Base-by-base conservation (phyloP, 2,888 invertebrate genomes). In the Exephanes ischioxanthus region DNA sequence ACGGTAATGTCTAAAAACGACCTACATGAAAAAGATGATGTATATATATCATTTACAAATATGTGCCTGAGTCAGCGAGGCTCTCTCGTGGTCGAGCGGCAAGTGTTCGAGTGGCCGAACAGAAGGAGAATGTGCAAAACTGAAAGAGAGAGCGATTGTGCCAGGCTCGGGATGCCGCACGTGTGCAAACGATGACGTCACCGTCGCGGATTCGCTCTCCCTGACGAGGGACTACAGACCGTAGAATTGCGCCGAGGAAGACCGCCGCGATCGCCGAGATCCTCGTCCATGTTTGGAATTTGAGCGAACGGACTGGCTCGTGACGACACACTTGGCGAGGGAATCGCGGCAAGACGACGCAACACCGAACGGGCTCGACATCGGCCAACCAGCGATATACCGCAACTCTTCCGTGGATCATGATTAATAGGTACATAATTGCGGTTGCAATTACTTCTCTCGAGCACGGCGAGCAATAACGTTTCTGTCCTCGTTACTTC, bases 161-260 rank as follows among this genome's bases (percentile, higher is more conserved):
- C 58, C 22, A 58, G 58, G 58, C 22, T 26, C 58, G 67, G 63
- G 73, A 86, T 82, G 85, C 73, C 85, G 86, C 88, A 89, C 88
- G 90, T 91, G 91, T 83, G 73, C 72, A 26, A 83, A 48, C 22
- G 68, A 83, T 90, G 90, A 90, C 89, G 89, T 89, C 89, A 90
- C 26, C 26, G n/a, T 3, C 55, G 51, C 26, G 58, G 73, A 68
- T 37, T 75, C 68, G 75, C 80, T 75, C 75, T 80, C 80, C 51
- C 80, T 76, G 63, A 30, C 71, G 63, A n/a, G 67, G 80, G 76
- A 70, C 51, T 75, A 58, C 75, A 37, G 19, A 66, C n/a, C 67
- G 26, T 58, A 19, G 58, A 48, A 51, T 41, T 45, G 51, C 71
- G 41, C 72, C 61, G 68, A 37, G 67, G 48, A 70, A 61, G 58